Conservation (phyloP, 2,888 invertebrate genomes). For the Erebia aethiops region DNA sequence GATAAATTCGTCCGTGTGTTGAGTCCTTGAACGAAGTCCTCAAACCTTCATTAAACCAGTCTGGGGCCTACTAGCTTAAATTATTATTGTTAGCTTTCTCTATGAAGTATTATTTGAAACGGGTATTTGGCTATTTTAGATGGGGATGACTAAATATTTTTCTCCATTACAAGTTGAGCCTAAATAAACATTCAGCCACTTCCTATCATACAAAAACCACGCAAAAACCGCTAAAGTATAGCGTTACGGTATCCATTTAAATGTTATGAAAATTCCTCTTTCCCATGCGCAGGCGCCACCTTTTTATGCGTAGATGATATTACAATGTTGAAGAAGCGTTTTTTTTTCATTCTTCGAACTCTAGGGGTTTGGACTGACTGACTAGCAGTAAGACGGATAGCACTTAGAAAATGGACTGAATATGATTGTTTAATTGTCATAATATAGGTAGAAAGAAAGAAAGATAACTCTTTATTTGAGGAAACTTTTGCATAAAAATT, state of each 20-base stretch:
- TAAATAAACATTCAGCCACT: slow-evolving; percentile 73
- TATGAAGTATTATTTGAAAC: not conserved
- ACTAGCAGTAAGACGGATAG: not conserved
- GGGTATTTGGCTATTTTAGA: not conserved
- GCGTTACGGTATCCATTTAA: slow-evolving; percentile 58
- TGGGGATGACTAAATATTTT: slow-evolving; percentile 62
- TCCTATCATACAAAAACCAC: slow-evolving; percentile 68
- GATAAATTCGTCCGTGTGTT: too few species aligned
- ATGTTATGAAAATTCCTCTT: slow-evolving; percentile 48
- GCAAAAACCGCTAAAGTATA: slow-evolving; percentile 70
- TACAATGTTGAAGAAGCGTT: slow-evolving; percentile 38
- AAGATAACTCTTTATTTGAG: too few species aligned
- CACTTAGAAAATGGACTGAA: too few species aligned
- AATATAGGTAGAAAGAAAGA: too few species aligned
- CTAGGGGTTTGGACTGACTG: not conserved
- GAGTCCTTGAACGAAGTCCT: too few species aligned
- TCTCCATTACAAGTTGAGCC: slow-evolving; percentile 65
- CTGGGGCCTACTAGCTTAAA: too few species aligned
- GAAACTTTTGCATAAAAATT: too few species aligned
- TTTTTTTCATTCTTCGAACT: slow-evolving; percentile 20
- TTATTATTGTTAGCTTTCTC: not conserved
- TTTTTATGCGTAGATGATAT: slow-evolving; percentile 49
- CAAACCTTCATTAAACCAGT: too few species aligned
- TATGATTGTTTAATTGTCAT: too few species aligned
- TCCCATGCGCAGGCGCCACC: slow-evolving; percentile 67